phyloP scores from a whole-genome alignment of 2,113 vertebrate species.

The Ursus arctos region DNA sequence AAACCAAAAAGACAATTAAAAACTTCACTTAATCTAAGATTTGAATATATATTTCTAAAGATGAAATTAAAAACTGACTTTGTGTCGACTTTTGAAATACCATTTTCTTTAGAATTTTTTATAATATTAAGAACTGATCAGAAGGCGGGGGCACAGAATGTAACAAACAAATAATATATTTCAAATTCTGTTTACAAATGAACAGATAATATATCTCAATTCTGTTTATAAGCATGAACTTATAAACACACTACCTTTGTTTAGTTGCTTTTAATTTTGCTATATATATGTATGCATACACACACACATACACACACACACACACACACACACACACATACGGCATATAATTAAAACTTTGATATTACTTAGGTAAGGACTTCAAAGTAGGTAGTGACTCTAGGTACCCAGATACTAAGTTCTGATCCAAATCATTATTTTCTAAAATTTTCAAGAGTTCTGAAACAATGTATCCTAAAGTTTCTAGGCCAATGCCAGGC shows the following conservation, averaged over 20 bases:
- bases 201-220: background rate
- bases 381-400: background rate
- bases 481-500: background rate
- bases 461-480: background rate
- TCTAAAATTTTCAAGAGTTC: background rate
- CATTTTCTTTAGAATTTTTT: background rate
- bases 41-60: constrained; percentile 4
- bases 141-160: background rate
- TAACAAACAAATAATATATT: background rate
- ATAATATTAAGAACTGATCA: background rate
- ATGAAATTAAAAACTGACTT: constrained; percentile 28
- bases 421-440: background rate
- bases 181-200: background rate
- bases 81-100: background rate
- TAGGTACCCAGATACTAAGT: background rate
- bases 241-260: background rate
- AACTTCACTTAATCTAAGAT: constrained; percentile 43
- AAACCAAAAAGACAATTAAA: constrained; percentile 24
- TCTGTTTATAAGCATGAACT: background rate
- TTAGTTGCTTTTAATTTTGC: constrained; percentile 28
- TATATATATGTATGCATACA: background rate
- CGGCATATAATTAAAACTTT: background rate
- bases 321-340: too few species aligned
- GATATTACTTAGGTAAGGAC: background rate
- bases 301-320: too few species aligned